A percentile compares a stretch with the other conserved stretches of the same genome.
These are phyloP conservation scores for Nestor notabilis DNA, from an alignment of 2,113 vertebrate genomes.

Conservation along the genomic window DNA sequence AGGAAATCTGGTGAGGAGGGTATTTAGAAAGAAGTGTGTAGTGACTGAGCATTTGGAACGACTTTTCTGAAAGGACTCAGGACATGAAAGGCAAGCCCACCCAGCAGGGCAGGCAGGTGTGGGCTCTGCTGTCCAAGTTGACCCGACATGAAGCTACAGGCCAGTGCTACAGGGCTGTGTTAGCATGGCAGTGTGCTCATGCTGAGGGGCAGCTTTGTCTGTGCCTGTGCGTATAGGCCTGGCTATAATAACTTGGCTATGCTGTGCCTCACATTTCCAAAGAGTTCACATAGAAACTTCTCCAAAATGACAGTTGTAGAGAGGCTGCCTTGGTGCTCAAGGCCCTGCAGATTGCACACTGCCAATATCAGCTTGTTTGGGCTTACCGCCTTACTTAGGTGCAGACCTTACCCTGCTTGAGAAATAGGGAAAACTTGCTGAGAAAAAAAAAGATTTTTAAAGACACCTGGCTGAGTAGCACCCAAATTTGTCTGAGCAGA, in stretches of 20 bases:
- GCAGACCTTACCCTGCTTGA: background rate
- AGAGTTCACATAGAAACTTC: background rate
- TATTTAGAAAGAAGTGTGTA: background rate
- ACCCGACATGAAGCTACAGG: background rate
- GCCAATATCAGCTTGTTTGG: background rate
- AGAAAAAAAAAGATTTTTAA: background rate
- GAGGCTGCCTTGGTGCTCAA: fast-evolving
- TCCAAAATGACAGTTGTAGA: background rate
- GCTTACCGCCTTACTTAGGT: background rate
- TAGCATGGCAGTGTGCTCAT: background rate
- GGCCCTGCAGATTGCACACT: background rate
- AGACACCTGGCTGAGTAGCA: background rate
- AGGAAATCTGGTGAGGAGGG: background rate
- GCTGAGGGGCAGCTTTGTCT: background rate
- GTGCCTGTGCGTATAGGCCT: background rate
- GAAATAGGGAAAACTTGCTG: background rate
- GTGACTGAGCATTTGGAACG: background rate
- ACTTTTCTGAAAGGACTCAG: background rate
- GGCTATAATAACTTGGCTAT: background rate
- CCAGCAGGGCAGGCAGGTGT: background rate
- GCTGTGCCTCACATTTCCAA: background rate
- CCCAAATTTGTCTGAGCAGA: background rate
- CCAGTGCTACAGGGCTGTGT: background rate
- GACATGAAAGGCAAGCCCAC: background rate
- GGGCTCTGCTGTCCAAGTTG: background rate